Evolutionary conservation across 1,140 invertebrate genomes (phyloP).

Genomic region (Drosophila funebris): DNA sequence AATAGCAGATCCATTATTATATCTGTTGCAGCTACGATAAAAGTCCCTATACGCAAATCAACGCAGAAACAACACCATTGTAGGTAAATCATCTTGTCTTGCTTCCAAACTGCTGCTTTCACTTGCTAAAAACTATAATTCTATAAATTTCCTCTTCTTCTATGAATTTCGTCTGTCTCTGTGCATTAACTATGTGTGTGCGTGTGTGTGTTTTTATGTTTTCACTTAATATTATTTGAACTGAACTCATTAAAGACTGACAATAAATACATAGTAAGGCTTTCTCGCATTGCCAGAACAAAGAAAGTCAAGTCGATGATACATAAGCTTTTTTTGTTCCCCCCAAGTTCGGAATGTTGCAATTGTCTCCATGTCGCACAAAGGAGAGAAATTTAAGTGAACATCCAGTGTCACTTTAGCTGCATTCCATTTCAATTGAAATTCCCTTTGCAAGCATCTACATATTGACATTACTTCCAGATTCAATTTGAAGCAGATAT

Average conservation of each 20-base stretch:
- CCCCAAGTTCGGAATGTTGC: not conserved
- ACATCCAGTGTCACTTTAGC: too few relatives aligned
- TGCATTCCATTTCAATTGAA: too few relatives aligned
- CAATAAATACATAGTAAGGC: not conserved
- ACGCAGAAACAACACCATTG: slow-evolving; percentile 55
- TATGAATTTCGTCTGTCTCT: slow-evolving; percentile 12
- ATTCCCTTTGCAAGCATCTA: too few relatives aligned
- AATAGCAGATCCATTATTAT: slow-evolving; percentile 34
- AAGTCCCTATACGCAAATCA: slow-evolving; percentile 54
- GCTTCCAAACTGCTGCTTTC: not conserved
- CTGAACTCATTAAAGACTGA: slow-evolving; percentile 23
- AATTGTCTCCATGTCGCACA: not conserved
- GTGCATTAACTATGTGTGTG: not conserved
- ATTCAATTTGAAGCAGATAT: too few relatives aligned
- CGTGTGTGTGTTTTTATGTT: slow-evolving; percentile 2
- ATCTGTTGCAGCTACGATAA: slow-evolving; percentile 17
- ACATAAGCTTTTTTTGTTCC: not conserved
- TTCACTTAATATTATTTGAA: slow-evolving; percentile 4
- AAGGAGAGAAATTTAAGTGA: not conserved
- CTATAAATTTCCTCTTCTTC: not conserved
- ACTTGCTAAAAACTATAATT: not conserved
- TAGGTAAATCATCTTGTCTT: slow-evolving; percentile 61
- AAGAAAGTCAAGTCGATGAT: not conserved
- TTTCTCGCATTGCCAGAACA: slow-evolving; percentile 15
- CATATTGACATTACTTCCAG: too few relatives aligned